phyloP scores from a whole-genome alignment of 2,888 invertebrate species.

The Caenorhabditis zanzibari region DNA sequence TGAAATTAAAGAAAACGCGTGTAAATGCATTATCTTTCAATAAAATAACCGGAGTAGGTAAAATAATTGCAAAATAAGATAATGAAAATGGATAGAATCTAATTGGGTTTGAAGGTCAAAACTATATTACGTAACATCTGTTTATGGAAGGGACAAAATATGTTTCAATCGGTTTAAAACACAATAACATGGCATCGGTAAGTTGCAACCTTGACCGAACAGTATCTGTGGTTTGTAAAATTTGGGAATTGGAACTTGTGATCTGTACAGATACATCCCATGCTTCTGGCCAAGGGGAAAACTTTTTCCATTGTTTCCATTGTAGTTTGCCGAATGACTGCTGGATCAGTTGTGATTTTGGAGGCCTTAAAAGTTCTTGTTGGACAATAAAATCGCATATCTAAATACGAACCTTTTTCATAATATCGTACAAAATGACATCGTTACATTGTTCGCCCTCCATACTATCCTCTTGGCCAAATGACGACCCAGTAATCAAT shows the following conservation, averaged over 20 bases:
- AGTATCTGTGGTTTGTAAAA: conserved; percentile 39
- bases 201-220: conserved; percentile 34
- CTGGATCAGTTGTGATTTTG: conserved; percentile 13
- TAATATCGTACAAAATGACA: conserved; percentile 55
- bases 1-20: not conserved
- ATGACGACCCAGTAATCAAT: conserved; percentile 2
- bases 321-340: conserved; percentile 27
- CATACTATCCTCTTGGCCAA: conserved; percentile 21
- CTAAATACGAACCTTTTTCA: conserved; percentile 34
- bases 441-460: conserved; percentile 57
- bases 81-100: not conserved
- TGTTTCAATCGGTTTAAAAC: conserved; percentile 2
- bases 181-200: conserved; percentile 52
- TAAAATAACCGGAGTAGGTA: too few relatives aligned
- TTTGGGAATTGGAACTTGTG: conserved; percentile 50
- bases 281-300: conserved; percentile 53
- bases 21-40: too few relatives aligned
- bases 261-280: conserved; percentile 64
- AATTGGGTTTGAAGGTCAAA: conserved; percentile 47
- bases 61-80: not conserved
- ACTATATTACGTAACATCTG: not conserved
- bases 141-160: not conserved
- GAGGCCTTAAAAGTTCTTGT: conserved; percentile 29
- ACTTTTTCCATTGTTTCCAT: conserved; percentile 40
- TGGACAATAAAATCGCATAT: not conserved